phyloP scores from a whole-genome alignment of 2,888 invertebrate species.

The Leptopterna dolabrata region DNA sequence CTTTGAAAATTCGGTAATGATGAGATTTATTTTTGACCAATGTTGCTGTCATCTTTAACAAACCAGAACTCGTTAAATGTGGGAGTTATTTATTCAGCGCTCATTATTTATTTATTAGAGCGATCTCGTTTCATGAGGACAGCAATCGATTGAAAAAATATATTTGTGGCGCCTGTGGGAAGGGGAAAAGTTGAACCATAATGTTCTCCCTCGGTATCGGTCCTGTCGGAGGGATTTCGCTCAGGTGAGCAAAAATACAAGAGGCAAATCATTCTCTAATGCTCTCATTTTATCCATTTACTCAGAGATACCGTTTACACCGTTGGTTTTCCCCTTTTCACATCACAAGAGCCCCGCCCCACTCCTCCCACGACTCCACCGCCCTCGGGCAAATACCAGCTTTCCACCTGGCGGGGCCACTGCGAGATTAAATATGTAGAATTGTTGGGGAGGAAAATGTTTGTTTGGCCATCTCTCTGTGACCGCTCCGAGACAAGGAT shows the following conservation, averaged over 20 bases:
- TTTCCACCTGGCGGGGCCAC: neutral
- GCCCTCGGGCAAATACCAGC: neutral
- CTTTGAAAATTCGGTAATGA: too few species aligned
- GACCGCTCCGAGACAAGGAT: slow-evolving; percentile 27
- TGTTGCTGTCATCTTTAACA: too few species aligned
- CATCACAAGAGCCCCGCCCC: neutral
- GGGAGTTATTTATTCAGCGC: too few species aligned
- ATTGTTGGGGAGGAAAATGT: slow-evolving; percentile 51
- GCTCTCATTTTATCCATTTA: neutral
- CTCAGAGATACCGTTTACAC: neutral
- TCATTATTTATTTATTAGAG: too few species aligned
- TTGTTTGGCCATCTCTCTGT: slow-evolving; percentile 41
- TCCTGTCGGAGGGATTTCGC: neutral
- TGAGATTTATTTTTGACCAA: too few species aligned
- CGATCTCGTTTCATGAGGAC: too few species aligned
- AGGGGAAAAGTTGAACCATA: too few species aligned
- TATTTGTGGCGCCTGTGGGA: too few species aligned
- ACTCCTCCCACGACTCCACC: too few species aligned
- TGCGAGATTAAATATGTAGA: slow-evolving; percentile 45
- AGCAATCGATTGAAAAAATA: too few species aligned
- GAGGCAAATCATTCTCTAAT: neutral
- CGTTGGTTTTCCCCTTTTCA: neutral
- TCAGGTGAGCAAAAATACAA: neutral
- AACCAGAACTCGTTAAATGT: too few species aligned
- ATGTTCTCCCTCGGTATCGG: neutral